These are phyloP conservation scores for Morbakka virulenta DNA, from an alignment of 30 jellyfish, hydroid and myxozoan species.

Conservation along the genomic window DNA sequence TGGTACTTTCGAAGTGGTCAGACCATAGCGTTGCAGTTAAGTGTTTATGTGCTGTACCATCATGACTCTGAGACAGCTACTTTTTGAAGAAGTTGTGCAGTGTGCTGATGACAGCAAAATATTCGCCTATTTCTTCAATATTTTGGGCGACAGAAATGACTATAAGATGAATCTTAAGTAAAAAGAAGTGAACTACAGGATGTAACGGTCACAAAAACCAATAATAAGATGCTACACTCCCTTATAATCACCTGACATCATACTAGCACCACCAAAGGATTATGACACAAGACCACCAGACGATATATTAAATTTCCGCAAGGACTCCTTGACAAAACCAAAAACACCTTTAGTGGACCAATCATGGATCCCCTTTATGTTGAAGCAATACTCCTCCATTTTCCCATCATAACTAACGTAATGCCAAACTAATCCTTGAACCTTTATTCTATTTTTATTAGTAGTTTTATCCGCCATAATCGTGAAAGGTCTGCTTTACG, in stretches of 20 bases:
- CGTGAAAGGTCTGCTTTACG: constrained; percentile 10
- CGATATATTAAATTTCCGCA: neutral
- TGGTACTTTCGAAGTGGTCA: constrained; percentile 11
- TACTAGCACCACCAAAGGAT: neutral
- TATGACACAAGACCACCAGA: neutral
- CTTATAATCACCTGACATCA: neutral
- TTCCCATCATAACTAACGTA: neutral
- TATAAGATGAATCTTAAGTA: neutral
- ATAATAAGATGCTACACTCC: neutral
- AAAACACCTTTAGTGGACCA: neutral
- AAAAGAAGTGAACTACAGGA: neutral
- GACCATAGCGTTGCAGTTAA: neutral
- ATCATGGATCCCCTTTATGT: neutral
- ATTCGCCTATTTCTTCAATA: constrained; percentile 5
- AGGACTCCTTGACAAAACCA: neutral
- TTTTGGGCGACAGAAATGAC: neutral
- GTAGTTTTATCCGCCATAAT: constrained; percentile 19
- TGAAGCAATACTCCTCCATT: neutral
- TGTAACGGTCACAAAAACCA: neutral
- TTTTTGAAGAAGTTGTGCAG: neutral
- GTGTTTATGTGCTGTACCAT: constrained; percentile 2
- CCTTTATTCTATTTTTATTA: neutral
- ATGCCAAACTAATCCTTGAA: constrained; percentile 1
- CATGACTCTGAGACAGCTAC: constrained; percentile 4
- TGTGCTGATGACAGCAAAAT: neutral